phyloP scores from a whole-genome alignment of 1,140 invertebrate species.

The Drosophila ficusphila region DNA sequence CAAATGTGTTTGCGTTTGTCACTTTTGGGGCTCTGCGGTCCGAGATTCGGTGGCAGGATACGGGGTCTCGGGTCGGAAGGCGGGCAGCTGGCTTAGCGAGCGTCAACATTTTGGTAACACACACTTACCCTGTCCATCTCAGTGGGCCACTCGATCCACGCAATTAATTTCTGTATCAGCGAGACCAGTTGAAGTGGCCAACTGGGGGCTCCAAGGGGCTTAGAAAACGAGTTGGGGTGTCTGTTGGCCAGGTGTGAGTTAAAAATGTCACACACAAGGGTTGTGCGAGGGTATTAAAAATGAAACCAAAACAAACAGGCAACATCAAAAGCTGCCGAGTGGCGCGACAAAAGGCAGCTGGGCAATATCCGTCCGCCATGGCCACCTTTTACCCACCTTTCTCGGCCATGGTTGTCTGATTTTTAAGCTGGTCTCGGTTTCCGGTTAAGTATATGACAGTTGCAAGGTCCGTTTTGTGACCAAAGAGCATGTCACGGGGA shows the following conservation, averaged over 20 bases:
- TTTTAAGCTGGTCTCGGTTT: constrained; percentile 54
- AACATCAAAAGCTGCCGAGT: constrained; percentile 72
- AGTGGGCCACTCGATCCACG: constrained; percentile 74
- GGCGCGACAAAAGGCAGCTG: constrained; percentile 42
- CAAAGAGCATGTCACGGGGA: constrained; percentile 33
- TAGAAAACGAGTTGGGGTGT: neutral
- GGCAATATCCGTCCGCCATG: constrained; percentile 58
- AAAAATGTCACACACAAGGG: constrained; percentile 38
- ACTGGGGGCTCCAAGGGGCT: constrained; percentile 1
- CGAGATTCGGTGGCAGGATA: constrained; percentile 22
- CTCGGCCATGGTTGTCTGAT: constrained; percentile 41
- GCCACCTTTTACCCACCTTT: neutral
- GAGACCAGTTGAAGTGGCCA: constrained; percentile 58
- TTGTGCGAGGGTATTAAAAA: constrained; percentile 61
- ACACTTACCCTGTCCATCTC: constrained; percentile 37
- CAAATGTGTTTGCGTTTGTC: constrained; percentile 81
- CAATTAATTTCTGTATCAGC: constrained; percentile 79
- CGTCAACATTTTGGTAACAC: constrained; percentile 79
- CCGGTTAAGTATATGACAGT: constrained; percentile 55
- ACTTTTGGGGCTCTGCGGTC: constrained; percentile 71
- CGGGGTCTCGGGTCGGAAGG: neutral
- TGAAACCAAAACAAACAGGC: constrained; percentile 78
- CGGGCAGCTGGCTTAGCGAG: constrained; percentile 59
- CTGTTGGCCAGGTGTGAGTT: constrained; percentile 31
- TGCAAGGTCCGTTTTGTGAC: constrained; percentile 49